Base-by-base conservation (phyloP, 2,797 vertebrate genomes). In the Megalops cyprinoides region DNA sequence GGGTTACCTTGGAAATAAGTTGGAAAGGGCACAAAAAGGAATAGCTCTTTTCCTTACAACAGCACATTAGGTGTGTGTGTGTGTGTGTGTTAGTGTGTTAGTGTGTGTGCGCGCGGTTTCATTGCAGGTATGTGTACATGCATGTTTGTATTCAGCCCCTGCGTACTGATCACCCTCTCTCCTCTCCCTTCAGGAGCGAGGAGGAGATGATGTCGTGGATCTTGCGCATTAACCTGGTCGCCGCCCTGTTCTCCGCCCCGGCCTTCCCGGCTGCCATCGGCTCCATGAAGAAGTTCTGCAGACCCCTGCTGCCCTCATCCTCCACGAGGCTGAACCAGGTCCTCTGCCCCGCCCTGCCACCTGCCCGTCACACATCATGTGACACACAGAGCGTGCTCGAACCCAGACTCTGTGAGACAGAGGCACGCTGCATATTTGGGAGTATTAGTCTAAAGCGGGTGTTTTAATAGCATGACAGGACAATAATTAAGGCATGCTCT, bases 141-240 rank as follows among this genome's bases (percentile, higher is more conserved):
- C 49, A 10, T 77, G 44, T 76, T 69, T 20, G 4, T 75, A 12
- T 62, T 62, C 58, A 62, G 18, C 20, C 58, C 67, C 74, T 53
- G 23, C 31, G 14, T 82, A 25, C 37, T 3, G 67, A 39, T 77
- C n/a, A 81, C 7, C 74, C 42, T 69, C 42, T 82, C 12, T 76
- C 7, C 7, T 48, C 31, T 76, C 0, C 67, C 4, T 55, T 78
- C n/a, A 99, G 98, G 90, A 97, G 96, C 79, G 97, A 98, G 86
- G 97, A 98, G 85, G 98, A 99, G 89, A 99, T 99, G 98, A 93
- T 97, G 83, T 99, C 98, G 34, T 99, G 98, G 98, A 98, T 99
- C 85, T 95, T 98, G 86, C 89, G 98, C 84, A 98, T 99, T 91
- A 99, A 99, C 90, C 92, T 99, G 4, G 97, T 99, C 79, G 97